Conservation (phyloP, 2,888 invertebrate genomes). For the Trileptium ribeirensis region DNA sequence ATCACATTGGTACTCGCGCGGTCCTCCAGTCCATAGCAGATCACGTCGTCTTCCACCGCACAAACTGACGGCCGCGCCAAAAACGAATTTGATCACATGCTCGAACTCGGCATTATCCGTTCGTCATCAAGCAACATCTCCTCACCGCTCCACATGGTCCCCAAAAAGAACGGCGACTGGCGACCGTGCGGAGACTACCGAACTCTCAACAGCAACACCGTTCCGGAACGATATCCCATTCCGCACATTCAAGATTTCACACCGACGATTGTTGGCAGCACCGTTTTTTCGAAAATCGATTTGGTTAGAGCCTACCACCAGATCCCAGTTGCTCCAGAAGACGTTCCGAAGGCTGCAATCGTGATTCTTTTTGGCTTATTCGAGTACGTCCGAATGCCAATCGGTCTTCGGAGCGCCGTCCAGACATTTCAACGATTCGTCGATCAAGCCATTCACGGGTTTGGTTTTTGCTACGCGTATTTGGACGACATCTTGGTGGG, state of each 20-base stretch:
- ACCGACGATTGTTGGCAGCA: background rate
- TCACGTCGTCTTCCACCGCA: too few relatives aligned
- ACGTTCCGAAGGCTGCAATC: background rate
- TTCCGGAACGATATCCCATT: too few relatives aligned
- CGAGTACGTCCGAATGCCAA: conserved; percentile 9
- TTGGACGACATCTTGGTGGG: background rate
- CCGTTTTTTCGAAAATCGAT: background rate
- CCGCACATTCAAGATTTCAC: background rate
- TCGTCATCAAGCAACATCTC: too few relatives aligned
- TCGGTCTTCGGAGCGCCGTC: background rate
- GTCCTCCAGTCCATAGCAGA: too few relatives aligned
- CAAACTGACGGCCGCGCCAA: too few relatives aligned
- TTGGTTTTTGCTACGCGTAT: background rate
- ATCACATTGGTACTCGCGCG: too few relatives aligned
- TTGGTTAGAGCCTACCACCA: too few relatives aligned
- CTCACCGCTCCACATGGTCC: too few relatives aligned
- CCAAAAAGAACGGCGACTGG: too few relatives aligned
- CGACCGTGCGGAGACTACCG: background rate
- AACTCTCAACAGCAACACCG: background rate
- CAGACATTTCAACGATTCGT: background rate
- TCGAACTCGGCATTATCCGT: too few relatives aligned
- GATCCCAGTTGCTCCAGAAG: background rate
- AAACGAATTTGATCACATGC: background rate
- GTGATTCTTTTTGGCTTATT: background rate
- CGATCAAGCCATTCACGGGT: background rate